phyloP scores from a whole-genome alignment of 2,113 vertebrate genomes.

The Tychaedon coryphoeus region DNA sequence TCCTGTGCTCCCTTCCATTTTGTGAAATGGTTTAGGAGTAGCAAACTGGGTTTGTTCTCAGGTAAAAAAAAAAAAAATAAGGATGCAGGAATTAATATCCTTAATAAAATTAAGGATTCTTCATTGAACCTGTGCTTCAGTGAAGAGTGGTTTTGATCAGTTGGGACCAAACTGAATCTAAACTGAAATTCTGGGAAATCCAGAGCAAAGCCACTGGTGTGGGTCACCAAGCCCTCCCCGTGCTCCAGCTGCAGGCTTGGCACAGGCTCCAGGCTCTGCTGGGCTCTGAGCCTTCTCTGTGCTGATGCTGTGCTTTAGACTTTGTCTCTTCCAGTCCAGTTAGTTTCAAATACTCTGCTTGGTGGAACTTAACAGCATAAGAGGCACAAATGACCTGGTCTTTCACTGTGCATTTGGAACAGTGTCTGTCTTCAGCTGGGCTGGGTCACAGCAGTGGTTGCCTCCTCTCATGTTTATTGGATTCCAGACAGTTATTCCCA shows the following conservation, averaged over 20 bases:
- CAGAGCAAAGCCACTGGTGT: rapidly evolving
- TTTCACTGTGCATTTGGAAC: rapidly evolving
- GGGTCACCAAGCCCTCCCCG: background rate
- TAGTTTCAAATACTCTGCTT: background rate
- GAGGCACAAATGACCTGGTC: background rate
- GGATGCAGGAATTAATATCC: too few relatives aligned
- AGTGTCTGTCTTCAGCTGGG: rapidly evolving
- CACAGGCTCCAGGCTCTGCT: background rate
- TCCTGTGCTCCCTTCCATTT: rapidly evolving
- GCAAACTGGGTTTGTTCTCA: background rate
- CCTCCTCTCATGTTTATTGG: background rate
- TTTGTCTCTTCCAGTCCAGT: background rate
- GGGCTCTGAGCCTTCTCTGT: background rate
- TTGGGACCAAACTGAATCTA: background rate
- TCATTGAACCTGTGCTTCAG: background rate
- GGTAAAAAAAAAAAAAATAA: background rate
- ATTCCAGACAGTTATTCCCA: background rate
- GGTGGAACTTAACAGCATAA: rapidly evolving
- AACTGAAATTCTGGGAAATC: background rate
- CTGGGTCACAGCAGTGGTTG: background rate
- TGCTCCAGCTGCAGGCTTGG: background rate
- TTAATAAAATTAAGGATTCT: too few relatives aligned
- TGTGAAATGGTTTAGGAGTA: background rate
- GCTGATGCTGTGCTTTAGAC: background rate
- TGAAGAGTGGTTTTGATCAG: background rate